A percentile compares a stretch with the other conserved stretches of the same genome.
These are phyloP conservation scores for Carollia perspicillata DNA, from an alignment of 2,113 vertebrate genomes.

Conservation along the genomic window DNA sequence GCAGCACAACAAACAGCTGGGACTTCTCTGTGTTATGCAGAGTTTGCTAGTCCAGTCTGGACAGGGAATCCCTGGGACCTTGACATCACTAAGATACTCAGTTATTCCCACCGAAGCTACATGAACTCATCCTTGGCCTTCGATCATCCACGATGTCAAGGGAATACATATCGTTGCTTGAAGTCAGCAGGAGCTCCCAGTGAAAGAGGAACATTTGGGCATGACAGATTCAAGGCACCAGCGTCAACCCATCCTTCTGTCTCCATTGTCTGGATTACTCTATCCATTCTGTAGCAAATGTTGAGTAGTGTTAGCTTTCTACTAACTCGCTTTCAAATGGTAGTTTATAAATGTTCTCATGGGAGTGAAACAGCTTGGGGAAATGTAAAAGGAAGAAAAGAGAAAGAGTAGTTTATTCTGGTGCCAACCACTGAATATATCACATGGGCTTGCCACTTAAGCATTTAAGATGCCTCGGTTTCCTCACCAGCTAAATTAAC, in stretches of 20 bases:
- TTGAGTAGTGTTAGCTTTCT: conserved; percentile 32
- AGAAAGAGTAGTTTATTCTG: not conserved
- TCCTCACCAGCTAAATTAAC: not conserved
- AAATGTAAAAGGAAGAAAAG: conserved; percentile 15
- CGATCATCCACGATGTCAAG: not conserved
- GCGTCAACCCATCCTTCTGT: not conserved
- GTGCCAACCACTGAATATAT: not conserved
- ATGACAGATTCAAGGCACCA: not conserved
- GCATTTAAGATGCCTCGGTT: not conserved
- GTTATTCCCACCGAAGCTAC: not conserved
- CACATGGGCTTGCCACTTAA: not conserved
- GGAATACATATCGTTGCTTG: not conserved
- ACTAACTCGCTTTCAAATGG: conserved; percentile 43
- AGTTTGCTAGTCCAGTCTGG: not conserved
- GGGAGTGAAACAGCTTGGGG: not conserved
- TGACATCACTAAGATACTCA: not conserved
- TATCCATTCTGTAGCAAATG: conserved; percentile 41
- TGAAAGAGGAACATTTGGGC: not conserved
- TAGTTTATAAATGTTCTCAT: conserved; percentile 22
- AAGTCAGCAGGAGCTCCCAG: not conserved
- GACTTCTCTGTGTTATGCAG: not conserved
- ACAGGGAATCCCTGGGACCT: not conserved
- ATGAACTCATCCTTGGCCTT: not conserved
- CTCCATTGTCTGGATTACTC: conserved; percentile 26
- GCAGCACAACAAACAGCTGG: not conserved